Evolutionary conservation across 2,888 invertebrate genomes (phyloP), one percentile per base, ranked within the genome.

Genomic region (Melanotus villosus): DNA sequence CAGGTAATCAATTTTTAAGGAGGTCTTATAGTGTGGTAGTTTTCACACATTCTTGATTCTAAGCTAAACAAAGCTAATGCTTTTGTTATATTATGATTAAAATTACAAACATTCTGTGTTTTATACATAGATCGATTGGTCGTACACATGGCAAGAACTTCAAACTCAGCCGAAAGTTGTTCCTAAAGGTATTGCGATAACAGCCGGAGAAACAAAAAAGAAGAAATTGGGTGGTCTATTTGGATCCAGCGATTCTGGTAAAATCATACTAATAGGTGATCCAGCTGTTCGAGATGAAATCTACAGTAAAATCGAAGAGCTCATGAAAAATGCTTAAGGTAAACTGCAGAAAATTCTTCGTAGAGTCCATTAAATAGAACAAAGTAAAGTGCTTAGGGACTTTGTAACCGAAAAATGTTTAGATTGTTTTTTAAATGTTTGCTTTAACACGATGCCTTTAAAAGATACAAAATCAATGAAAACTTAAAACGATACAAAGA

Each of bases 81-180:
- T n/a, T n/a, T n/a, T n/a, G n/a, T n/a, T n/a, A n/a, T n/a, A n/a
- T n/a, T n/a, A n/a, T n/a, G n/a, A n/a, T n/a, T n/a, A n/a, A n/a
- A n/a, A 16, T 5, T 21, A 57, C 18, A 12, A 0, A 26, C n/a
- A 21, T 16, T 21, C 23, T 16, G 7, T n/a, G 9, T 36, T 3
- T 19, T 41, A 38, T 65, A 79, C 79, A 62, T 81, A 92, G 92
- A 89, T 92, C 73, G 90, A 92, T 62, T 95, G 94, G 93, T 84
- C 90, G 0, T 91, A 91, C 79, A 90, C 91, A 0, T 96, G 94
- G 93, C 86, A 88, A 65, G 95, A 95, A 78, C 86, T 96, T 10
- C 89, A 89, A 47, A 89, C 90, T 56, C 86, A 89, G 30, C 92
- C 93, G 4, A 89, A 88, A 59, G 83, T 90, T 3, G 89, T 90